A percentile compares a stretch with the other conserved stretches of the same genome.
These are phyloP conservation scores for Trichonephila clavata DNA, from an alignment of 1,140 invertebrate genomes.

Conservation along the genomic window DNA sequence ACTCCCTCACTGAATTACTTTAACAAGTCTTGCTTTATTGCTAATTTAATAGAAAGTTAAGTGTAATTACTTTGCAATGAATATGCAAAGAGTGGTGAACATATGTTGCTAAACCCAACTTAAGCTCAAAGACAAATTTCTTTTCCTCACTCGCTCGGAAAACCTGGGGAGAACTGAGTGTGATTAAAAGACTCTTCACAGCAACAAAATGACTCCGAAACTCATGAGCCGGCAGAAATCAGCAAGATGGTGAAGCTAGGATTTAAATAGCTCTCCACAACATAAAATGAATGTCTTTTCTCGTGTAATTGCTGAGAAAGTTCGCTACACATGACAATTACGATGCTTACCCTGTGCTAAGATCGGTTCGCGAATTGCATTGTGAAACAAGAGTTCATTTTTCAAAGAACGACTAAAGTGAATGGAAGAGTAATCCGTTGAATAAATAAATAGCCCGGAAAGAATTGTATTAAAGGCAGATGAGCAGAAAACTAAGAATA, in stretches of 20 bases:
- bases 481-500: not conserved
- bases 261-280: constrained; percentile 23
- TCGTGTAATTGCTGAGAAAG: constrained; percentile 12
- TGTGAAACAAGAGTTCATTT: not conserved
- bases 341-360: not conserved
- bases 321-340: not conserved
- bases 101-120: not conserved
- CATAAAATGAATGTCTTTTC: constrained; percentile 35
- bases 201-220: not conserved
- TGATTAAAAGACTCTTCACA: constrained; percentile 13
- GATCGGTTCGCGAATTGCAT: not conserved
- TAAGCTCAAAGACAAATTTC: constrained; percentile 7
- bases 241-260: constrained; percentile 1
- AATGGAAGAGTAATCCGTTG: not conserved
- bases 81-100: not conserved
- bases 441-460: not conserved
- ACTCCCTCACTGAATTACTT: not conserved
- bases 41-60: constrained; percentile 32
- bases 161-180: not conserved
- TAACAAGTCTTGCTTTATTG: not conserved
- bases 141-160: not conserved
- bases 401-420: not conserved
- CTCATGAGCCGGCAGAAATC: constrained; percentile 6
- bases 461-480: not conserved
- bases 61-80: constrained; percentile 26